A percentile compares a stretch with the other conserved stretches of the same genome.
Conservation (phyloP, 2,888 invertebrate species). For the Lutraria lutraria region DNA sequence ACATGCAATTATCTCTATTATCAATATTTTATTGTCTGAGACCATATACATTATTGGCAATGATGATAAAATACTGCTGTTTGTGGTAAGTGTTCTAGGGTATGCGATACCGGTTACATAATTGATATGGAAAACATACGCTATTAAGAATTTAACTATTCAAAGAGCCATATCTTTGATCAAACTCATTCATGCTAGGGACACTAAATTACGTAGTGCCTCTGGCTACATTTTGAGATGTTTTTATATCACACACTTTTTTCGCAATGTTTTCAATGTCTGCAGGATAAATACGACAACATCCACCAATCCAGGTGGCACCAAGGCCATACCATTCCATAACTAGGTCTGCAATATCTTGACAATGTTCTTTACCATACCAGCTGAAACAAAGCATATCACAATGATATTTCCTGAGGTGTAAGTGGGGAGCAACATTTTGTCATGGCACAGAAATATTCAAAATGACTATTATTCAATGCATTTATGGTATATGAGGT, state of each 20-base stretch:
- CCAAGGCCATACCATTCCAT: conserved; percentile 94
- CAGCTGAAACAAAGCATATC: conserved; percentile 67
- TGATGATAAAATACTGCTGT: too few relatives aligned
- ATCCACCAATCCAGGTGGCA: conserved; percentile 95
- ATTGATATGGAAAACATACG: too few relatives aligned
- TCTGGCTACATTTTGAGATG: not conserved
- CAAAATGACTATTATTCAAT: not conserved
- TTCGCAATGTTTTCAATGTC: conserved; percentile 89
- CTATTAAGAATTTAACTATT: too few relatives aligned
- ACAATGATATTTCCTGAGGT: too few relatives aligned
- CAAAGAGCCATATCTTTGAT: too few relatives aligned
- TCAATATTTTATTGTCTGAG: too few relatives aligned
- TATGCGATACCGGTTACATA: too few relatives aligned
- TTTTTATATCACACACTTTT: not conserved
- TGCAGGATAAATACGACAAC: conserved; percentile 94
- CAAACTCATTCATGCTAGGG: too few relatives aligned
- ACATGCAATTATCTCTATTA: too few relatives aligned
- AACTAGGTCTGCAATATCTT: conserved; percentile 90
- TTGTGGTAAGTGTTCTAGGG: too few relatives aligned
- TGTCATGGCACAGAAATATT: not conserved
- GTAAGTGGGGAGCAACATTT: not conserved
- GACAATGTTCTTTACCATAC: conserved; percentile 84
- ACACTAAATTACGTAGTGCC: too few relatives aligned
- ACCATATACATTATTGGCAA: too few relatives aligned
- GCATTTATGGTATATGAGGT: not conserved